Conservation (phyloP, 2,113 vertebrate genomes). For the Apistogramma diplotaenia region DNA sequence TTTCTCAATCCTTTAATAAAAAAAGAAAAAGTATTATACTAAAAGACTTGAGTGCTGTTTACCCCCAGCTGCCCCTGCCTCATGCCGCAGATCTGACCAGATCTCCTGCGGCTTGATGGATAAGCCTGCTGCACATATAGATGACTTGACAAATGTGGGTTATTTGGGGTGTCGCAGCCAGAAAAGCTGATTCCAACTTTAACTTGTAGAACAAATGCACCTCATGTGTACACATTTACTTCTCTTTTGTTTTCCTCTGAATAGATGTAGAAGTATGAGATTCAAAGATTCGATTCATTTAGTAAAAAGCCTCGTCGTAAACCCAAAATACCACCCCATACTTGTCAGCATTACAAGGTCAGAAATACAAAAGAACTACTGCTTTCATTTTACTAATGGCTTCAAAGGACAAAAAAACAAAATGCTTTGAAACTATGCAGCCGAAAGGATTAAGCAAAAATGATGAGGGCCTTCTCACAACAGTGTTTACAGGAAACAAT, state of each 20-base stretch:
- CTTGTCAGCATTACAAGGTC: not conserved
- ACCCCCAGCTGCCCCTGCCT: not conserved
- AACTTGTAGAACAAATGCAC: not conserved
- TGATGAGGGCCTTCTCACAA: not conserved
- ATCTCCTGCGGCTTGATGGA: conserved; percentile 7
- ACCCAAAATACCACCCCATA: not conserved
- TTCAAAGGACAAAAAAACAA: not conserved
- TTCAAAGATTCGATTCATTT: not conserved
- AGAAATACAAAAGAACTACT: not conserved
- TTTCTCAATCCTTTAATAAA: not conserved
- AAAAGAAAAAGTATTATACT: not conserved
- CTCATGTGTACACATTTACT: not conserved
- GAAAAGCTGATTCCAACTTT: not conserved
- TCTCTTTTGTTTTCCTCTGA: not conserved
- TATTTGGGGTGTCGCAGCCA: not conserved
- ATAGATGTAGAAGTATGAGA: not conserved
- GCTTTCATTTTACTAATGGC: not conserved
- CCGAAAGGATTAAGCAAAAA: not conserved
- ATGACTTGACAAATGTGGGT: not conserved
- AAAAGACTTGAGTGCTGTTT: not conserved
- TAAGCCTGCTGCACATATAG: not conserved
- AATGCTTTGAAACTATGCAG: not conserved
- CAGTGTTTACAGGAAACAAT: not conserved
- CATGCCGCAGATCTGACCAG: not conserved
- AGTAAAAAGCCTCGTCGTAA: not conserved